These are phyloP conservation scores for Brachypteracias leptosomus DNA, from an alignment of 2,113 vertebrate genomes.

Conservation along the genomic window DNA sequence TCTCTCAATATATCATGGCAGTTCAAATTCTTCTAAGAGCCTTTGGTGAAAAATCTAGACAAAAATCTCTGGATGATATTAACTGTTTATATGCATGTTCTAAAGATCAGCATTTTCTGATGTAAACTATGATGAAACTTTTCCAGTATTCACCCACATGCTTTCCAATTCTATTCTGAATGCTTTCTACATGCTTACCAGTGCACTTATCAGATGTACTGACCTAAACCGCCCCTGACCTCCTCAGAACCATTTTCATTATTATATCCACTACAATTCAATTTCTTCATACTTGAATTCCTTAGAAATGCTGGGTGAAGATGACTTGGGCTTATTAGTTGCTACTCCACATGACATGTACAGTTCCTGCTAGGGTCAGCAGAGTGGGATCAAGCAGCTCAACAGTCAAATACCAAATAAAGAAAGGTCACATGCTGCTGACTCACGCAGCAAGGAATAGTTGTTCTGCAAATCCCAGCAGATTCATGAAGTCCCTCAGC, in stretches of 20 bases:
- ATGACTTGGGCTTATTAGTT: not conserved
- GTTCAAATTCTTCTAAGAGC: not conserved
- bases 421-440: not conserved
- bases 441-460: not conserved
- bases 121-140: not conserved
- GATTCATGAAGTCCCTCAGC: not conserved
- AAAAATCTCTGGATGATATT: not conserved
- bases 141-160: not conserved
- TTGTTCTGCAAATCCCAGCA: not conserved
- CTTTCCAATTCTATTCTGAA: not conserved
- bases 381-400: not conserved
- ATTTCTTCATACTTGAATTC: not conserved
- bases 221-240: not conserved
- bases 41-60: not conserved
- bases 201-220: not conserved
- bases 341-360: not conserved
- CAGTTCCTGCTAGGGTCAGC: not conserved
- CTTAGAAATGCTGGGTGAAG: not conserved
- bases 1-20: not conserved
- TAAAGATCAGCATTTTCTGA: too few relatives aligned
- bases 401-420: not conserved
- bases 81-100: not conserved
- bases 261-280: not conserved
- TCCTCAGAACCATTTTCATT: not conserved
- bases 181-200: not conserved